Evolutionary conservation across 2,888 invertebrate species (phyloP).

Genomic region (Cantharis lateralis): DNA sequence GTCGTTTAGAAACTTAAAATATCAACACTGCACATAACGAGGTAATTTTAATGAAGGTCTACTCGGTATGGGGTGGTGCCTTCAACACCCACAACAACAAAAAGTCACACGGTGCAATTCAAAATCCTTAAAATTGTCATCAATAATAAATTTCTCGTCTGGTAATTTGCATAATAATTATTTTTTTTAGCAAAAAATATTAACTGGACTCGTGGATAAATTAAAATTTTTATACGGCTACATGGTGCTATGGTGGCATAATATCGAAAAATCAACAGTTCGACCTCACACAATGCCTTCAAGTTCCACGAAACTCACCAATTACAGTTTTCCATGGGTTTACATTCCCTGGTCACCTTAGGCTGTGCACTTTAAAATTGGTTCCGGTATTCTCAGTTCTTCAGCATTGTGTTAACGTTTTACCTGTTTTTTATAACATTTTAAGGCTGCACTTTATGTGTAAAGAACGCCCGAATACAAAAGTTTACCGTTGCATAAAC

Average conservation of each 20-base stretch:
- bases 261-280: not conserved
- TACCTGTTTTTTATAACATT: conserved; percentile 10
- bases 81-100: not conserved
- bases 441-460: not conserved
- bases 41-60: not conserved
- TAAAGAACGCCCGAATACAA: not conserved
- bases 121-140: not conserved
- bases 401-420: conserved; percentile 10
- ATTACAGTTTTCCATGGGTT: conserved; percentile 20
- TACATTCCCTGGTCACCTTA: conserved; percentile 5
- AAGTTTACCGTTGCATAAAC: not conserved
- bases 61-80: not conserved
- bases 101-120: not conserved
- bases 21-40: not conserved
- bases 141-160: not conserved
- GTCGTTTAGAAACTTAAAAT: not conserved
- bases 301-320: conserved; percentile 15
- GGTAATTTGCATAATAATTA: not conserved
- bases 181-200: not conserved
- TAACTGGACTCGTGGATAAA: not conserved
- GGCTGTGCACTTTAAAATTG: conserved; percentile 16
- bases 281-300: conserved; percentile 18
- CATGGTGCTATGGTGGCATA: not conserved
- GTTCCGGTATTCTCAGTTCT: conserved; percentile 17
- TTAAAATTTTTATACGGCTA: not conserved